A percentile compares a stretch with the other conserved stretches of the same genome.
Evolutionary conservation across 2,888 invertebrate species (phyloP).

Genomic region (Microctonus aethiopoides): DNA sequence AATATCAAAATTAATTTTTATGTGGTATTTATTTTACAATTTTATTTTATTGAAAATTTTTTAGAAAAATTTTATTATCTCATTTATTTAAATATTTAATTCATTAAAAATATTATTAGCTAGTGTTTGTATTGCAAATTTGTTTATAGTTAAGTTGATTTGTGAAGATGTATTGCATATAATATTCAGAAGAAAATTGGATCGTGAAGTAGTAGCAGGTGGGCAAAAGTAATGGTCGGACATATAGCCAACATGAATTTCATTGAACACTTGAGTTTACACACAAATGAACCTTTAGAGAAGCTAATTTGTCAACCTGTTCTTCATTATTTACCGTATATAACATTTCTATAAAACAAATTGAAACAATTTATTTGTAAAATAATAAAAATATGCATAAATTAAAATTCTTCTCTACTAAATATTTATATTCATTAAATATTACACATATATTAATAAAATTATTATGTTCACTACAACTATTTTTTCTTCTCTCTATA

Average conservation of each 20-base stretch:
- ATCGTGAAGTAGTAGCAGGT: not conserved
- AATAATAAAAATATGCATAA: not conserved
- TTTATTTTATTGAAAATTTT: too few species aligned
- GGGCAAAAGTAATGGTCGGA: not conserved
- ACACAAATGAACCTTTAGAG: conserved; percentile 7
- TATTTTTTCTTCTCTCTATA: too few species aligned
- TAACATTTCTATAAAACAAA: not conserved
- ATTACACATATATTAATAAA: too few species aligned
- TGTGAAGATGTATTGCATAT: not conserved
- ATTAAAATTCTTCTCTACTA: not conserved
- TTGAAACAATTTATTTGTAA: not conserved
- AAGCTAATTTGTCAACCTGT: conserved; percentile 13
- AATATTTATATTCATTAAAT: too few species aligned
- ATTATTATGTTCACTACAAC: too few species aligned
- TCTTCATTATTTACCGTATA: not conserved
- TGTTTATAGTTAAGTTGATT: not conserved
- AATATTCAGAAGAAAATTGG: not conserved
- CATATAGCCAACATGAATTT: not conserved
- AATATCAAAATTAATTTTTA: too few species aligned
- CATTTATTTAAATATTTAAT: too few species aligned
- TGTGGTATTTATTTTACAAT: too few species aligned
- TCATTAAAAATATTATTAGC: too few species aligned
- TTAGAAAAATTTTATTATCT: too few species aligned
- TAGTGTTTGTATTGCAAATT: too few species aligned
- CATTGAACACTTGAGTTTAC: conserved; percentile 4